Evolutionary conservation across 2,797 vertebrate species (phyloP), one percentile per base, ranked within the genome.

Genomic region (Trichosurus vulpecula): DNA sequence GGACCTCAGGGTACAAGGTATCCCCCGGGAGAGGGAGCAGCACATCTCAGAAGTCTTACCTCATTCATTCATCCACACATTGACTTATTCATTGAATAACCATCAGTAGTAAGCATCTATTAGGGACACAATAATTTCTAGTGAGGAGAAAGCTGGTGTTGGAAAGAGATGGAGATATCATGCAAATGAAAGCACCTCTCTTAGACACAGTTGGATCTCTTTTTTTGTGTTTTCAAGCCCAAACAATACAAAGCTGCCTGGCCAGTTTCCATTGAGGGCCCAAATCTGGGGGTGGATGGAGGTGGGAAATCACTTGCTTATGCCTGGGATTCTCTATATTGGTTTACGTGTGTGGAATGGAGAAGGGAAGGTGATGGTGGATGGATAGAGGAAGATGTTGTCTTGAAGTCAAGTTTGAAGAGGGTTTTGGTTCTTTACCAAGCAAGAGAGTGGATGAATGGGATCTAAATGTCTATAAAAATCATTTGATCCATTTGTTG

Each of bases 391-490:
- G 90, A 13, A 13, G 53, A 0, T 22, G 4, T 54, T 91, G 31
- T 4, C 94, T 96, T 94, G 13, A 54, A 92, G 0, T 87, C 31
- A 52, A 29, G 22, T 4, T 58, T 96, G 31, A 61, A 61, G 57
- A 58, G 58, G 4, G 61, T 61, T 61, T 35, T 66, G 35, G 13
- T 55, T 41, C 41, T 10, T 96, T 9, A 66, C 55, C 52, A 10
- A 56, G 58, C 53, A 95, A 90, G 53, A 19, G 27, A 66, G 14
- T 92, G 90, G 93, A 87, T n/a, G 91, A 66, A 10, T 41, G 47
- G 35, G 90, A 16, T 97, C 57, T 91, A 95, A 96, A 87, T 29
- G 74, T 52, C 54, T 87, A 1, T 54, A 35, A 94, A 96, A 92
- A 92, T 91, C 54, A 93, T 61, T 92, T 52, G 87, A 90, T 90